These are phyloP conservation scores for Lycorma delicatula DNA, from an alignment of 1,140 invertebrate species.

Conservation along the genomic window DNA sequence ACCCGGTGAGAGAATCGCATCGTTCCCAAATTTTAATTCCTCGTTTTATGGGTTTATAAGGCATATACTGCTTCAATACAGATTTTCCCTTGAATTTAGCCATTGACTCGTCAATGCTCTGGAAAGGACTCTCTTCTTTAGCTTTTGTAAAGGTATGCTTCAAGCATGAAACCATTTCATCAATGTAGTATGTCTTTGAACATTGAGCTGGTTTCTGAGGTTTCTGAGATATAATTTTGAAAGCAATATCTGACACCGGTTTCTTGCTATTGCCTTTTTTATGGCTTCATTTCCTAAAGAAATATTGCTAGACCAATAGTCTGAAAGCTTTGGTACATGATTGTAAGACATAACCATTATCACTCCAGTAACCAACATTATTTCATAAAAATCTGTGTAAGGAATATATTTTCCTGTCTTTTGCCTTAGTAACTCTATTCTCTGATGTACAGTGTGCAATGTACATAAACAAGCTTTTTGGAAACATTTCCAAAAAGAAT, in stretches of 20 bases:
- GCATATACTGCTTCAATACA: slow-evolving; percentile 31
- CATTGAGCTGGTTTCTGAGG: slow-evolving; percentile 21
- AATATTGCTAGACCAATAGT: slow-evolving; percentile 25
- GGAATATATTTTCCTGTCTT: neutral
- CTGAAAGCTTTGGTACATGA: slow-evolving; percentile 11
- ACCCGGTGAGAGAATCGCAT: slow-evolving; percentile 28
- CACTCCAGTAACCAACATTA: slow-evolving; percentile 14
- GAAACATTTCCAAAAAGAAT: slow-evolving; percentile 3
- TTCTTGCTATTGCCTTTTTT: slow-evolving; percentile 25
- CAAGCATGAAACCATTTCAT: slow-evolving; percentile 21
- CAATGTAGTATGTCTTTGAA: slow-evolving; percentile 26
- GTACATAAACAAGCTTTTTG: slow-evolving; percentile 15
- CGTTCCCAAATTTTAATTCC: slow-evolving; percentile 34
- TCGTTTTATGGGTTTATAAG: slow-evolving; percentile 33
- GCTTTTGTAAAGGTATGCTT: slow-evolving; percentile 24
- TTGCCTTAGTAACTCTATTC: slow-evolving; percentile 2
- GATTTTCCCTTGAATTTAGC: slow-evolving; percentile 29
- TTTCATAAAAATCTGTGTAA: slow-evolving; percentile 9
- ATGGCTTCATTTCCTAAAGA: slow-evolving; percentile 29
- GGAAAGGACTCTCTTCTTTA: slow-evolving; percentile 7
- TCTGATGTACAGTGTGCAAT: slow-evolving; percentile 8
- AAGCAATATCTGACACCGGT: slow-evolving; percentile 22
- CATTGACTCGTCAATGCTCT: slow-evolving; percentile 26
- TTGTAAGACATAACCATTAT: slow-evolving; percentile 20
- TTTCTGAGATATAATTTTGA: slow-evolving; percentile 31